phyloP scores from a whole-genome alignment of 1,140 invertebrate genomes.

The Halesus radiatus region DNA sequence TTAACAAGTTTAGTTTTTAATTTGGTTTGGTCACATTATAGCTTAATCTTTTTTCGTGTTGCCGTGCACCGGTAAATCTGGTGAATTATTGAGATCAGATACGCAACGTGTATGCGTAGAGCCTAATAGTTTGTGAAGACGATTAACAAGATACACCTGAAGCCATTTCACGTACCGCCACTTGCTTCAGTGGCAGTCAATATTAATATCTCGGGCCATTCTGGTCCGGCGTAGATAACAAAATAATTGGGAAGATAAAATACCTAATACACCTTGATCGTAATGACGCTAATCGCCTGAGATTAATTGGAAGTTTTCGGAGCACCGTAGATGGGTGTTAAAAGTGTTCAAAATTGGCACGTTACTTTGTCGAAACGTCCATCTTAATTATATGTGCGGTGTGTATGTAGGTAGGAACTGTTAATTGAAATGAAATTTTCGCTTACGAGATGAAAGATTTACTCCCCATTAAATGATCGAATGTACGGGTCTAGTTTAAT shows the following conservation, averaged over 20 bases:
- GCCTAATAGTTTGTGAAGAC: conserved; percentile 6
- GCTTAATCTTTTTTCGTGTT: too few relatives aligned
- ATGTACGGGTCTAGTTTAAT: background rate
- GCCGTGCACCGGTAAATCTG: background rate
- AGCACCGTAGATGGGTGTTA: background rate
- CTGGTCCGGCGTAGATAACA: conserved; percentile 20
- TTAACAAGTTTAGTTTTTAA: too few relatives aligned
- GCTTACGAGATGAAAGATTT: conserved; percentile 20
- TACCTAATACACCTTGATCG: conserved; percentile 11
- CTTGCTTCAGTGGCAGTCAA: background rate
- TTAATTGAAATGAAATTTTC: conserved; percentile 30
- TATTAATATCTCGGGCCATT: too few relatives aligned
- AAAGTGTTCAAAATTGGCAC: conserved; percentile 26
- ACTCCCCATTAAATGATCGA: background rate
- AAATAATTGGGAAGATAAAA: conserved; percentile 24
- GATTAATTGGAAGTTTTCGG: conserved; percentile 28
- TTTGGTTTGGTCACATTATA: too few relatives aligned
- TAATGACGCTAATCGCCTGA: conserved; percentile 7
- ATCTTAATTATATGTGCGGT: conserved; percentile 1
- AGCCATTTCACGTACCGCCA: background rate
- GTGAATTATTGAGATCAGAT: conserved; percentile 16
- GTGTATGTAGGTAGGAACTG: conserved; percentile 19
- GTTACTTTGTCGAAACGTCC: background rate
- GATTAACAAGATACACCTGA: background rate
- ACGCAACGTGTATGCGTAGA: background rate